Evolutionary conservation across 2,797 vertebrate genomes (phyloP), one percentile per base, ranked within the genome.

Genomic region (Phataginus tricuspis): DNA sequence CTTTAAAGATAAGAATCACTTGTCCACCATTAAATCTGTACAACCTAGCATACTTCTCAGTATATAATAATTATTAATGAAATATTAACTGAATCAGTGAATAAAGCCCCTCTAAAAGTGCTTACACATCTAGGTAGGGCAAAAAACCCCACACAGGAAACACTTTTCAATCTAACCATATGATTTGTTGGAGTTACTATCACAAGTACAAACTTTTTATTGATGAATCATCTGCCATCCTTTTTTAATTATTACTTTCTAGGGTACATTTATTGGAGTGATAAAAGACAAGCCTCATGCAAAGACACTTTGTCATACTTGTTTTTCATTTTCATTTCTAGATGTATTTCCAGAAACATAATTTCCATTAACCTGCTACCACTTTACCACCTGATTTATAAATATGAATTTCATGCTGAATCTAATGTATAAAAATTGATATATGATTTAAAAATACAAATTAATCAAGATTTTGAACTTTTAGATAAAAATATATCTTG

Each of bases 391-490:
- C 16, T 74, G 21, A 71, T 69, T 90, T 89, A 74, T 79, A 96
- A 91, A 93, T 49, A 89, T 12, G 49, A 82, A 71, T 91, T 95
- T 78, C 53, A 63, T 42, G 85, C 1, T 85, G 31, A 79, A 15
- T 53, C 45, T 78, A 87, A 86, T 51, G 51, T 15, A 64, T 23
- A 71, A 91, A 45, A 94, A 59, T 13, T 85, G 53, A 72, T 64
- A 66, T 15, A 85, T 77, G 11, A 80, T 85, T 96, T 91, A 53
- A 91, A 92, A 97, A 90, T 88, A 90, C 5, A 68, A 7, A 80
- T 79, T 94, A 92, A 90, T 72, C 80, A 95, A 78, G 34, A 86
- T 83, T 83, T 86, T 93, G 49, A 88, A 55, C 29, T 86, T 96
- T 96, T 57, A 96, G 25, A 92, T 93, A 80, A 72, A 87, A 90